Conservation (phyloP, 2,797 vertebrate genomes). For the Heteromormyrus szaboi region DNA sequence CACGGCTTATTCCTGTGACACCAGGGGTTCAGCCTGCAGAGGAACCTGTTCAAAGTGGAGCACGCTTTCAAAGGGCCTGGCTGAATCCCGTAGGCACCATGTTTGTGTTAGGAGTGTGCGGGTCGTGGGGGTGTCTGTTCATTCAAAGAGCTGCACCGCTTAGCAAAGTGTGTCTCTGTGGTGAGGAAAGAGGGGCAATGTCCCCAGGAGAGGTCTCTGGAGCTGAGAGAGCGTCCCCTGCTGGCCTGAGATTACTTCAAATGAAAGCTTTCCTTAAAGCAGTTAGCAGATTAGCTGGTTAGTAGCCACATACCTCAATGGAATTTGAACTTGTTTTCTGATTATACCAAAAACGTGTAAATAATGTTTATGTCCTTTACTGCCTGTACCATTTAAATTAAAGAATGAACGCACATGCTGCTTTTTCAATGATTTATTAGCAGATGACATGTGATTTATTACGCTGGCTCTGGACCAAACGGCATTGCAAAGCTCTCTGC, state of each 20-base stretch:
- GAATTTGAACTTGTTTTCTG: not conserved
- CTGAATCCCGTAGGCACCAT: not conserved
- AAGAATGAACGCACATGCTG: not conserved
- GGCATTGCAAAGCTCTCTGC: not conserved
- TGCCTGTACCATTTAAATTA: constrained; percentile 5
- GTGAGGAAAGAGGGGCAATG: constrained; percentile 46
- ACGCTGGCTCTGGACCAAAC: constrained; percentile 1
- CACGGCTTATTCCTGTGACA: not conserved
- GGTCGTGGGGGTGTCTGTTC: constrained; percentile 25
- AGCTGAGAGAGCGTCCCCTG: not conserved
- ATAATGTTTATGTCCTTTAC: constrained; percentile 9
- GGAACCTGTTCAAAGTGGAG: not conserved
- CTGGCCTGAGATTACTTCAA: not conserved
- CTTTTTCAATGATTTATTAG: constrained; percentile 4
- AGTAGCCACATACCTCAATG: not conserved
- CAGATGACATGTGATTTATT: constrained; percentile 10
- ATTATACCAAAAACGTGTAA: not conserved
- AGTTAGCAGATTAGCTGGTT: not conserved
- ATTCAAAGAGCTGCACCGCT: constrained; percentile 32
- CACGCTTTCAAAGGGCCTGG: not conserved
- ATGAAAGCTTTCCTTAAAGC: not conserved
- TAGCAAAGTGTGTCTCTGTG: constrained; percentile 43
- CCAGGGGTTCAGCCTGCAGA: not conserved
- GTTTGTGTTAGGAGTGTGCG: not conserved
- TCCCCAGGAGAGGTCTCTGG: constrained; percentile 32